Evolutionary conservation across 92 coral and sea anemone species (phyloP).

Genomic region (Heteractis magnifica): DNA sequence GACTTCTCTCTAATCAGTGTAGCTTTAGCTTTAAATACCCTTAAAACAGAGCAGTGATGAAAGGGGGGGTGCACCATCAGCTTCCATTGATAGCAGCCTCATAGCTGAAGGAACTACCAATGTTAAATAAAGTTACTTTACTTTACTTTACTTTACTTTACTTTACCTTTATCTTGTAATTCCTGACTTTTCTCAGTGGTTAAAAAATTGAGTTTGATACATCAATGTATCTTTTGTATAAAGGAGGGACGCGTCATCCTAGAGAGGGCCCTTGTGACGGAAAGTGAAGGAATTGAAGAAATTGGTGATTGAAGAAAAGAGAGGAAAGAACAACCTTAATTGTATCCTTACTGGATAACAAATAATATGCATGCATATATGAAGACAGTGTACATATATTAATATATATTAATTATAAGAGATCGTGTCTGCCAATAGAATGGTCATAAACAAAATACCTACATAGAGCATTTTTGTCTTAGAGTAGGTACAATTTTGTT

Average conservation of each 20-base stretch:
- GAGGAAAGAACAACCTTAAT: slow-evolving; percentile 13
- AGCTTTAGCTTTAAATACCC: too few relatives aligned
- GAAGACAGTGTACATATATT: background rate
- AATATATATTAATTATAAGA: background rate
- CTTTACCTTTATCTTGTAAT: background rate
- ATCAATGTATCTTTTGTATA: background rate
- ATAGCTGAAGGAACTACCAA: too few relatives aligned
- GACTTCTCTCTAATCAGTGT: too few relatives aligned
- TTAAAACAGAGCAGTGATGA: too few relatives aligned
- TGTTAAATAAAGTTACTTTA: too few relatives aligned
- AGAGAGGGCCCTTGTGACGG: slow-evolving; percentile 94
- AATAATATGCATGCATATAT: slow-evolving; percentile 14
- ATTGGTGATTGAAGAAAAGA: slow-evolving; percentile 60
- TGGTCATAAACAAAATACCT: background rate
- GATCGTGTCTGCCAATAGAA: background rate
- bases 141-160: background rate
- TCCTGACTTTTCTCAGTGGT: too few relatives aligned
- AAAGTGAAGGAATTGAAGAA: slow-evolving; percentile 95
- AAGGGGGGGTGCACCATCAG: too few relatives aligned
- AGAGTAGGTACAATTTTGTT: background rate
- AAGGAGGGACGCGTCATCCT: slow-evolving; percentile 97
- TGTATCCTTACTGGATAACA: slow-evolving; percentile 28
- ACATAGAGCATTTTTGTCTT: background rate
- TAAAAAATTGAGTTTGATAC: background rate
- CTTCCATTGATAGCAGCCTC: too few relatives aligned